Percentiles rank a stretch among this genome's conserved stretches.
phyloP scores from a whole-genome alignment of 2,113 vertebrate genomes.

The Dascyllus trimaculatus region DNA sequence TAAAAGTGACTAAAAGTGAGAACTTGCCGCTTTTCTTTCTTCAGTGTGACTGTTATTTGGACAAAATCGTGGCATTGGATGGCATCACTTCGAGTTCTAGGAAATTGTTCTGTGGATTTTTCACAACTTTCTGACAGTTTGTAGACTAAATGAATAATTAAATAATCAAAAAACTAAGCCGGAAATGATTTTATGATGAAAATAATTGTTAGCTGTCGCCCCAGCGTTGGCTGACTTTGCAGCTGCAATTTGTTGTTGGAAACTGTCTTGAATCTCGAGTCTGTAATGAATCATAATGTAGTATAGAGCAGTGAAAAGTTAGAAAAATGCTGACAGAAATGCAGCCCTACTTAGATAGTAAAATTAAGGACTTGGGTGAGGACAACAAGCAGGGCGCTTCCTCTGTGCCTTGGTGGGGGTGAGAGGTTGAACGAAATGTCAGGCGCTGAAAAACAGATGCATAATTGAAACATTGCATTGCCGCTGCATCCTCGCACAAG shows the following conservation, averaged over 20 bases:
- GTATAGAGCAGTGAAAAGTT: neutral
- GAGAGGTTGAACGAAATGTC: conserved; percentile 63
- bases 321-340: conserved; percentile 11
- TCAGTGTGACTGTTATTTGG: neutral
- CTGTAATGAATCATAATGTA: neutral
- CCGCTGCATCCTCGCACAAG: conserved; percentile 58
- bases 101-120: too few species aligned
- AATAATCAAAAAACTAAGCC: neutral
- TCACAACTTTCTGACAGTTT: neutral
- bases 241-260: neutral
- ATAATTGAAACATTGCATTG: conserved; percentile 82
- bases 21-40: too few species aligned
- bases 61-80: too few species aligned
- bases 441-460: conserved; percentile 56
- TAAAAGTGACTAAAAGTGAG: too few species aligned
- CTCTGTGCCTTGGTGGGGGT: conserved; percentile 26
- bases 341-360: conserved; percentile 2
- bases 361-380: conserved; percentile 45
- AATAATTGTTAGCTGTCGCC: neutral
- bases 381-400: conserved; percentile 35
- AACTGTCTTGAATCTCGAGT: neutral
- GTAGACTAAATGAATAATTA: neutral
- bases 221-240: neutral
- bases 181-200: neutral
- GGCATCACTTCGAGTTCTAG: too few species aligned